Conservation (phyloP, 2,797 vertebrate species). For the Urocyon cinereoargenteus region DNA sequence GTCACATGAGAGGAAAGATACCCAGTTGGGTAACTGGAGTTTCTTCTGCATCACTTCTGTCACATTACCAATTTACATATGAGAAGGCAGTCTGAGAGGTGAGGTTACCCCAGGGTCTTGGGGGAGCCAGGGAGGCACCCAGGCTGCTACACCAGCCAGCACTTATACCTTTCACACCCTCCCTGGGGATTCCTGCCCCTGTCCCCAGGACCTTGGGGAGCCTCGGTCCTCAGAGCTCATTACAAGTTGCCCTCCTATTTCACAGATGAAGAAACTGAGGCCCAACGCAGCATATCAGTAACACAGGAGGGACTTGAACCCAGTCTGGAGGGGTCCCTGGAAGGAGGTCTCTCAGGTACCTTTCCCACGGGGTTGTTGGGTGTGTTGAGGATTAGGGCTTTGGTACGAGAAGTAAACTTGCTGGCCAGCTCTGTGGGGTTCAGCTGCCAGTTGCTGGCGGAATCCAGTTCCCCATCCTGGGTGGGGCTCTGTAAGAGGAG, state of each 20-base stretch:
- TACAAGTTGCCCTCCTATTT: neutral
- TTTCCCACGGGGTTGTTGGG: constrained; percentile 99
- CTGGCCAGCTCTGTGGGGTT: constrained; percentile 92
- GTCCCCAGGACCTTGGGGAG: neutral
- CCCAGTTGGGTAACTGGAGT: neutral
- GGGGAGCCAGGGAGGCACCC: neutral
- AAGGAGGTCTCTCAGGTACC: constrained; percentile 84
- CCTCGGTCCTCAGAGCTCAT: neutral
- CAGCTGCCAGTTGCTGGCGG: constrained; percentile 94
- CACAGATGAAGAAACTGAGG: neutral
- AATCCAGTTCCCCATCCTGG: constrained; percentile 82
- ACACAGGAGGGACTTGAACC: neutral
- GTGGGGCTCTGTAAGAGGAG: constrained; percentile 85
- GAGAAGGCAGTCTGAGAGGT: neutral
- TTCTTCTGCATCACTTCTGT: neutral
- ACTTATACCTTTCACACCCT: neutral
- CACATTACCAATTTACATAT: neutral
- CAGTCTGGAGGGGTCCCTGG: neutral
- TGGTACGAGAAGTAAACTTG: constrained; percentile 94
- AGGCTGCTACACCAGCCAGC: neutral
- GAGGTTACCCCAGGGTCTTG: neutral
- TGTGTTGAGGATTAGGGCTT: constrained; percentile 95
- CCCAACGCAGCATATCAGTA: neutral
- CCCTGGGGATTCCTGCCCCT: neutral
- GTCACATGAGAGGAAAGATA: neutral